These are phyloP conservation scores for Gnatocerus cornutus DNA, from an alignment of 2,888 invertebrate genomes.

Conservation along the genomic window DNA sequence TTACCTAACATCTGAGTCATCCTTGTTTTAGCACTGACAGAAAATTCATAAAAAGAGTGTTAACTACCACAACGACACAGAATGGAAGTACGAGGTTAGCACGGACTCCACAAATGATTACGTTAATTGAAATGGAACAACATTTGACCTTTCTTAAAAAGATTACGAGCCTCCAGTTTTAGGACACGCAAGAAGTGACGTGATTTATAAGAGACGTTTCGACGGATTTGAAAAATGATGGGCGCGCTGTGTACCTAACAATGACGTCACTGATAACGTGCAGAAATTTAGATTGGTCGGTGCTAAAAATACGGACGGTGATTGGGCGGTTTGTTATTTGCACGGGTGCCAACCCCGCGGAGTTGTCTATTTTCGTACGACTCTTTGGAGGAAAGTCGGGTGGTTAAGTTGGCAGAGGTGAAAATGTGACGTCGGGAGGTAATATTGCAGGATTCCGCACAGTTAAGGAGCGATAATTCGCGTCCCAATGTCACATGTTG, in stretches of 20 bases:
- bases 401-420: not conserved
- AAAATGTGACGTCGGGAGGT: conserved; percentile 31
- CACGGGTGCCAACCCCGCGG: conserved; percentile 12
- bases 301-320: conserved; percentile 12
- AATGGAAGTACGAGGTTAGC: not conserved
- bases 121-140: conserved; percentile 31
- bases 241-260: not conserved
- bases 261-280: conserved; percentile 22
- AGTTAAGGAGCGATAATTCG: conserved; percentile 31
- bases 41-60: conserved; percentile 1
- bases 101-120: conserved; percentile 21
- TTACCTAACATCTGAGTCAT: not conserved
- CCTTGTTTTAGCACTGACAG: not conserved
- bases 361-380: not conserved
- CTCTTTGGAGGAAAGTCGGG: not conserved
- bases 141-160: conserved; percentile 32
- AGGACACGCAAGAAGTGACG: not conserved
- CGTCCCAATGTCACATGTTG: conserved; percentile 24
- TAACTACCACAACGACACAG: too few relatives aligned
- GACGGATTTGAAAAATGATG: not conserved
- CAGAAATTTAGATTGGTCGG: not conserved
- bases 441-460: conserved; percentile 16
- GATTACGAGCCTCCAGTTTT: conserved; percentile 14
- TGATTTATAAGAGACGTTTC: not conserved
- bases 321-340: conserved; percentile 1